Evolutionary conservation across 2,888 invertebrate genomes (phyloP).

Genomic region (Caenorhabditis sulstoni): DNA sequence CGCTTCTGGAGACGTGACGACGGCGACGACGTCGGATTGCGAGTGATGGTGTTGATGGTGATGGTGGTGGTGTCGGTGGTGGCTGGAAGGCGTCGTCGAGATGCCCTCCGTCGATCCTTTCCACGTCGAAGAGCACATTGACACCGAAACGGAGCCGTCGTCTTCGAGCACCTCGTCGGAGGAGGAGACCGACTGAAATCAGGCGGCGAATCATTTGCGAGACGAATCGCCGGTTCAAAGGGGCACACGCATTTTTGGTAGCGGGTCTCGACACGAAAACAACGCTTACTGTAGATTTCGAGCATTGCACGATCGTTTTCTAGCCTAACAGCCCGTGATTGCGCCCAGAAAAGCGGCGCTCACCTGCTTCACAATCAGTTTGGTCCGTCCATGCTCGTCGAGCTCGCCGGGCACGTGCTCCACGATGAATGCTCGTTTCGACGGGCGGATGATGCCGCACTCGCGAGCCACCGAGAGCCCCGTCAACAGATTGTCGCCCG

Average conservation of each 20-base stretch:
- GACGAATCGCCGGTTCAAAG: no score
- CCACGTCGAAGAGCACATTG: slow-evolving; percentile 46
- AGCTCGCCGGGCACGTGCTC: slow-evolving; percentile 62
- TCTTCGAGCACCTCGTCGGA: slow-evolving; percentile 68
- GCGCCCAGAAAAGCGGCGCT: no score
- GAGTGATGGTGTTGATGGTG: background rate
- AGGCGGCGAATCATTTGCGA: background rate
- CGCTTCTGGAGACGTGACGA: slow-evolving; percentile 2
- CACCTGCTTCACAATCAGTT: slow-evolving; percentile 63
- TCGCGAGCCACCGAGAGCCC: slow-evolving; percentile 93
- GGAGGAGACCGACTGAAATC: slow-evolving; percentile 67
- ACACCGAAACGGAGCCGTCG: slow-evolving; percentile 47
- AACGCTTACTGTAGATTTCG: no score
- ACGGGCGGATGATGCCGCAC: slow-evolving; percentile 84
- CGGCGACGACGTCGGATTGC: slow-evolving; percentile 17
- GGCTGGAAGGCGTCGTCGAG: background rate
- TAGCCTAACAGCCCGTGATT: no score
- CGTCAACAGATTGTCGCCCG: slow-evolving; percentile 93
- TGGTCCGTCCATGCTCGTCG: slow-evolving; percentile 64
- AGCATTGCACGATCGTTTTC: no score
- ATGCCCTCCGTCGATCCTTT: slow-evolving; percentile 33
- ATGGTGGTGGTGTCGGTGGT: slow-evolving; percentile 1
- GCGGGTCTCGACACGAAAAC: no score
- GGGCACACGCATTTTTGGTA: no score
- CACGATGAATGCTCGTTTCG: slow-evolving; percentile 71